A percentile compares a stretch with the other conserved stretches of the same genome.
Evolutionary conservation across 2,797 vertebrate species (phyloP).

Genomic region (Loris lydekkerianus): DNA sequence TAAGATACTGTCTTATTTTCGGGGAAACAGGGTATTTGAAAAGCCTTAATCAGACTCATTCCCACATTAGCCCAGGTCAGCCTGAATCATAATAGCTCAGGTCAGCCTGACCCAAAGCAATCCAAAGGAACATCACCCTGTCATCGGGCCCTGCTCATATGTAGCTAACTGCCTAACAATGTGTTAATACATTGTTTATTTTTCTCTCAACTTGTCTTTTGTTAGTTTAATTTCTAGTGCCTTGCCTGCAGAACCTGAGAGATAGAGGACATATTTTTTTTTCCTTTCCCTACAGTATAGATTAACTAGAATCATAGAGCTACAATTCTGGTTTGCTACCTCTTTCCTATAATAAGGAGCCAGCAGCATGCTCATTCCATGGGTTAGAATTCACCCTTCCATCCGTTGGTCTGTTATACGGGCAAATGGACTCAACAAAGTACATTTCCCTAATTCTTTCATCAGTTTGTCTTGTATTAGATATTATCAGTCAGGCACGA

Average conservation of each 20-base stretch:
- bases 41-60: no score
- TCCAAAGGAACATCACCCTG: no score
- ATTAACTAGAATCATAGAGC: not conserved
- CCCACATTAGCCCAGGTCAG: no score
- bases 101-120: no score
- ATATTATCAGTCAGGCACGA: no score
- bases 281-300: not conserved
- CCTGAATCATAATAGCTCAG: no score
- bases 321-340: not conserved
- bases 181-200: not conserved
- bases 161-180: no score
- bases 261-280: not conserved
- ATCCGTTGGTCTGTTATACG: rapidly evolving
- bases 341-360: not conserved
- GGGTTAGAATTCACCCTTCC: not conserved
- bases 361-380: not conserved
- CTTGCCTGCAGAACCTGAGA: not conserved
- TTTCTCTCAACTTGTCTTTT: not conserved
- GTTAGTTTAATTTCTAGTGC: not conserved
- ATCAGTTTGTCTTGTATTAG: not conserved
- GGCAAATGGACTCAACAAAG: not conserved
- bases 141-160: no score
- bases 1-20: no score
- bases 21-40: no score
- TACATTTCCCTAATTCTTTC: not conserved